Evolutionary conservation across 2,113 vertebrate genomes (phyloP).

Genomic region (Neodon shergylaensis): DNA sequence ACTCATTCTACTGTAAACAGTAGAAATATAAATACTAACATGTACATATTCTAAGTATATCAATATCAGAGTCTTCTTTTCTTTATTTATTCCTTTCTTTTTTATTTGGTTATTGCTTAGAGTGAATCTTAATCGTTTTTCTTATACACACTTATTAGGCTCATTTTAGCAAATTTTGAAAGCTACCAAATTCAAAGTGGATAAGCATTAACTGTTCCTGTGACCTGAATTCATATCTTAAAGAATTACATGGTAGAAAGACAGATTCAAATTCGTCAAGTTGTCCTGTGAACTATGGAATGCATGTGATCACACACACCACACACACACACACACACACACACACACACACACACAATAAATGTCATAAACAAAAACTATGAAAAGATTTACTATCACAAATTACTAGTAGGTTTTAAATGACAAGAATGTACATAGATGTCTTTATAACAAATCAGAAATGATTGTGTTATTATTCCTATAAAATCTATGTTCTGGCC

Average conservation of each 20-base stretch:
- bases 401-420: background rate
- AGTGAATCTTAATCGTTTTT: background rate
- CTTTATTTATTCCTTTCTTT: background rate
- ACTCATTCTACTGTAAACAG: background rate
- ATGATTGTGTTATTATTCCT: background rate
- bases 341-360: background rate
- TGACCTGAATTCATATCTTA: background rate
- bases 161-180: slow-evolving; percentile 4
- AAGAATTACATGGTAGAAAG: background rate
- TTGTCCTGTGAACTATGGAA: background rate
- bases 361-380: background rate
- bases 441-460: slow-evolving; percentile 22
- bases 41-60: background rate
- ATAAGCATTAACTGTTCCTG: background rate
- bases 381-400: background rate
- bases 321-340: background rate
- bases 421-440: background rate
- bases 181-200: background rate
- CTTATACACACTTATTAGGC: background rate
- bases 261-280: too few species aligned
- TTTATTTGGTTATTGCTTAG: background rate
- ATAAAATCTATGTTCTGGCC: background rate
- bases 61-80: background rate
- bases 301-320: background rate
- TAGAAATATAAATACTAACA: background rate